Percentiles rank a stretch among this genome's conserved stretches.
Evolutionary conservation across 2,113 vertebrate genomes (phyloP).

Genomic region (Platysteira castanea): DNA sequence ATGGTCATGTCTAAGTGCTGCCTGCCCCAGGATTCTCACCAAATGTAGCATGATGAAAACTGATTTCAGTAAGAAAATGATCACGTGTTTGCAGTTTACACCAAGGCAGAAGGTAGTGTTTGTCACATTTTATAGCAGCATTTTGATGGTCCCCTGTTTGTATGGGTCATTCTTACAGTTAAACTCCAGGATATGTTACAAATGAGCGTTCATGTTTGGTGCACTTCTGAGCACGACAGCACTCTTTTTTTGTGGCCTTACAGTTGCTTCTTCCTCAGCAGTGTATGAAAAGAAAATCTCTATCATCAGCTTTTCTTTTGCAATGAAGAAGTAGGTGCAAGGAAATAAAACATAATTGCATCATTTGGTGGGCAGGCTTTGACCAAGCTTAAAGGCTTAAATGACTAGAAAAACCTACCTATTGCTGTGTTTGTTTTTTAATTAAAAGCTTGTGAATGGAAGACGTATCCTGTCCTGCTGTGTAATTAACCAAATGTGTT

Average conservation of each 20-base stretch:
- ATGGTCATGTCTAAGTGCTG: neutral
- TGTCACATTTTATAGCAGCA: accelerated
- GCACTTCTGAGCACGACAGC: neutral
- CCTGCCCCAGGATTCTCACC: neutral
- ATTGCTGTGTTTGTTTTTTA: slow-evolving; percentile 15
- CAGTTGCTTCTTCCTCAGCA: neutral
- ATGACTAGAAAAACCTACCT: neutral
- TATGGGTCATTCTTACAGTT: neutral
- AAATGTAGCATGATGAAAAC: neutral
- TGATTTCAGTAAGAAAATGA: neutral
- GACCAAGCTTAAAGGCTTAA: slow-evolving; percentile 8
- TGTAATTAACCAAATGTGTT: slow-evolving; percentile 29
- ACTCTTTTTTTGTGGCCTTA: neutral
- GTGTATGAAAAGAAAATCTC: neutral
- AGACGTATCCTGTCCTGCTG: neutral
- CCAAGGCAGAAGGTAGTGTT: neutral
- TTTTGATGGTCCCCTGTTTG: neutral
- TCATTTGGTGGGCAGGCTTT: slow-evolving; percentile 23
- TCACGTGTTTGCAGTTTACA: neutral
- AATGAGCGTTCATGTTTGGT: neutral
- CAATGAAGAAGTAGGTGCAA: neutral
- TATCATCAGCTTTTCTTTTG: neutral
- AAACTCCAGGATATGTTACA: neutral
- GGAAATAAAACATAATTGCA: neutral
- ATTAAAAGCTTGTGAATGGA: slow-evolving; percentile 26